These are phyloP conservation scores for Lepidurus couesii DNA, from an alignment of 1,140 invertebrate genomes.

Conservation along the genomic window DNA sequence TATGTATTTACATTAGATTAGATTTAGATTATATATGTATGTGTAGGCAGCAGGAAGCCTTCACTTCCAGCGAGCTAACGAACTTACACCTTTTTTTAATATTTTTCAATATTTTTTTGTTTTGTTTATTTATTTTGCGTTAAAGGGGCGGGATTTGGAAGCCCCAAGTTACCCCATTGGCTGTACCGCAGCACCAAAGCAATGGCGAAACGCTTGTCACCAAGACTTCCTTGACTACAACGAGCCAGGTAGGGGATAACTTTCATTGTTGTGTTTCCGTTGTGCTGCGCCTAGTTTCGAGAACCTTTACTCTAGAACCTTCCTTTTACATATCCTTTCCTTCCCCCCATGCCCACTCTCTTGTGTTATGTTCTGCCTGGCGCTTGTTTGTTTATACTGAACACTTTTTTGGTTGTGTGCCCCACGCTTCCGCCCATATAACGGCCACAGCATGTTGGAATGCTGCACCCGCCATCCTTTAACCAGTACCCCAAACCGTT, in stretches of 20 bases:
- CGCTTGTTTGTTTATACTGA: neutral
- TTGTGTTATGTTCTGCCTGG: neutral
- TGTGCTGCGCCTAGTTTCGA: neutral
- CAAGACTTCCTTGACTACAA: conserved; percentile 77
- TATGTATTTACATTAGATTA: conserved; percentile 31
- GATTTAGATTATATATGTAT: conserved; percentile 15
- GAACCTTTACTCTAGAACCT: neutral
- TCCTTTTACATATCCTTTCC: neutral
- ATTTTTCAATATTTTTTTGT: neutral
- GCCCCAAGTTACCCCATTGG: conserved; percentile 47
- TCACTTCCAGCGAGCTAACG: conserved; percentile 26
- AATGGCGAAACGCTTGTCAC: conserved; percentile 58
- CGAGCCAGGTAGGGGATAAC: conserved; percentile 50
- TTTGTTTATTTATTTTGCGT: neutral
- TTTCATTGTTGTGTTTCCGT: conserved; percentile 17
- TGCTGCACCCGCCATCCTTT: neutral
- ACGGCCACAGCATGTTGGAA: neutral
- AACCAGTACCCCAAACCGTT: conserved; percentile 8
- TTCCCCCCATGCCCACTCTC: no score
- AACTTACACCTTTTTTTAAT: neutral
- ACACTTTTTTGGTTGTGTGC: neutral
- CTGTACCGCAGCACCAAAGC: conserved; percentile 40
- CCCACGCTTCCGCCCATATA: neutral
- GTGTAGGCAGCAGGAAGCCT: conserved; percentile 43
- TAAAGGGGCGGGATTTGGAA: conserved; percentile 43